Evolutionary conservation across 2,797 vertebrate species (phyloP), one percentile per base, ranked within the genome.

Genomic region (Rhodeus uyekii): DNA sequence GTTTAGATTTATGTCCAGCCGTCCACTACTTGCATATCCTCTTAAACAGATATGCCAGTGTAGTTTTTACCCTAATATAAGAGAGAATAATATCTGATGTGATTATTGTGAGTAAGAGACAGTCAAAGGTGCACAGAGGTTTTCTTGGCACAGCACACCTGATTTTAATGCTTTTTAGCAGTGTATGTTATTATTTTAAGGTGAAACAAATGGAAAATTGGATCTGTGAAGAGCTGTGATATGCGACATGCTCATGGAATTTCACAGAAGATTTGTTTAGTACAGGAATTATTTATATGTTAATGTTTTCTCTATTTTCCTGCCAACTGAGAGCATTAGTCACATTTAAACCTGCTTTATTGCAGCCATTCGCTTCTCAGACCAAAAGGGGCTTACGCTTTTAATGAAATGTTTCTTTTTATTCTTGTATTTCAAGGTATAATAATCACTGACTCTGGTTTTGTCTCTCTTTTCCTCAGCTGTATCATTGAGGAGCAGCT

Each of bases 401-500:
- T 22, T 32, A 24, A 36, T 24, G 4, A 63, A 44, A 44, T 72
- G 24, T 61, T 44, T 71, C 9, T 22, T 72, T 34, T 73, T 8
- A 13, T 32, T 18, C 13, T 53, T 53, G 13, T 65, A n/a, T 50
- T 65, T 9, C 5, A 38, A 68, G 34, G 7, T 55, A 16, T 22
- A 78, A 16, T 22, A 8, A 77, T 48, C 44, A 42, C 71, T 64
- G 46, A 73, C 50, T 63, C 9, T 72, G 10, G 1, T 5, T 82
- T n/a, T 76, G 3, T 83, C 19, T 63, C 46, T 67, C 32, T 78
- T 55, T 67, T 68, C 44, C 27, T 27, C 88, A 91, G 90, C 87
- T 89, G 86, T 80, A 29, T 53, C 61, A 82, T 80, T 55, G 83
- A 86, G 87, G 88, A 78, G 91, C 83, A 89, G 90, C 84, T 74